These are phyloP conservation scores for Tenebrosternarchus preto DNA, from an alignment of 2,113 vertebrate genomes.

Conservation along the genomic window DNA sequence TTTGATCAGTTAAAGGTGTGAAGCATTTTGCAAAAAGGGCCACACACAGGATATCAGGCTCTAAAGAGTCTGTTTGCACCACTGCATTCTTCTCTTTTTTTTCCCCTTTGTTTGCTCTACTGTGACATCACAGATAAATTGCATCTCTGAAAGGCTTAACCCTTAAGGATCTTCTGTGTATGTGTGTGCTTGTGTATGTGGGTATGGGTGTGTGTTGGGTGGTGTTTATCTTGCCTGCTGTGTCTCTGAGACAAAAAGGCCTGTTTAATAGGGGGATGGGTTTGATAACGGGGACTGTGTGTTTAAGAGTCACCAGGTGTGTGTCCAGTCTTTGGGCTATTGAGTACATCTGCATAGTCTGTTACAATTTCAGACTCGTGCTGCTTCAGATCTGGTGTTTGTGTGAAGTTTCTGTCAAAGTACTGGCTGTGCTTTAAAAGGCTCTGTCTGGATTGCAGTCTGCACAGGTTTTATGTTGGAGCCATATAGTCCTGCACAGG, in stretches of 20 bases:
- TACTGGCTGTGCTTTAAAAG: neutral
- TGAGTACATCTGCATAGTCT: neutral
- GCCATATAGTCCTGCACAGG: slow-evolving; percentile 22
- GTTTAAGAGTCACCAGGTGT: too few relatives aligned
- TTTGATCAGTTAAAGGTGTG: slow-evolving; percentile 27
- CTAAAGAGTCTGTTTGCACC: neutral
- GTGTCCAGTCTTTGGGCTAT: neutral
- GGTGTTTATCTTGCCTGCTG: neutral
- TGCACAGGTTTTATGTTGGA: slow-evolving; percentile 9
- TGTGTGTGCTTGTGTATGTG: slow-evolving; percentile 6
- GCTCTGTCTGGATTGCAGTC: neutral
- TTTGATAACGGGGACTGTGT: neutral
- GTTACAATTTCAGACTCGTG: neutral
- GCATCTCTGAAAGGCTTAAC: slow-evolving; percentile 2
- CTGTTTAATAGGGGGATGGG: slow-evolving; percentile 12
- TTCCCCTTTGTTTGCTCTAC: slow-evolving; percentile 2
- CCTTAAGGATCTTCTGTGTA: slow-evolving; percentile 1
- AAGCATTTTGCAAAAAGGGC: neutral
- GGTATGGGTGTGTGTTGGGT: neutral
- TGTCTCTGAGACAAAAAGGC: neutral
- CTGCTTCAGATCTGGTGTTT: neutral
- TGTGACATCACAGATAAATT: slow-evolving; percentile 31
- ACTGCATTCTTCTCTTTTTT: neutral
- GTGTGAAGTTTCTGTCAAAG: neutral
- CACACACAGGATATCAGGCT: slow-evolving; percentile 32